phyloP scores from a whole-genome alignment of 2,113 vertebrate species.

The Callocephalon fimbriatum region DNA sequence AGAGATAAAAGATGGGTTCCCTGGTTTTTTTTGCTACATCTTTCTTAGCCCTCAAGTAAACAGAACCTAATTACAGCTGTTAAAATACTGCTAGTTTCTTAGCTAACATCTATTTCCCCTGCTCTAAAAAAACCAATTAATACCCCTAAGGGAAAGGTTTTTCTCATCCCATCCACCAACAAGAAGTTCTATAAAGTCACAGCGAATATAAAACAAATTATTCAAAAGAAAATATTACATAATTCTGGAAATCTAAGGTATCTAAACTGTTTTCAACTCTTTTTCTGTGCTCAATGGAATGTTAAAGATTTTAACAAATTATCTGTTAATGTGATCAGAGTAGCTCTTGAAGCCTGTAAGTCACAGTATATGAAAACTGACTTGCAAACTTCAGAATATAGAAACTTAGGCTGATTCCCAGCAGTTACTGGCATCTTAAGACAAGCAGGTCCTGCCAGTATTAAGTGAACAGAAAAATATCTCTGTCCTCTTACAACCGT shows the following conservation, averaged over 20 bases:
- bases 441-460: not conserved
- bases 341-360: not conserved
- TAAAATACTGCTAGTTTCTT: not conserved
- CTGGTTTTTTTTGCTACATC: not conserved
- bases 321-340: not conserved
- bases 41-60: not conserved
- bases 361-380: not conserved
- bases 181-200: not conserved
- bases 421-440: not conserved
- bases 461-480: not conserved
- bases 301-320: not conserved
- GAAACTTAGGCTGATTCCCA: not conserved
- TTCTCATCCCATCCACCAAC: not conserved
- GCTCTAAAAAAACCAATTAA: not conserved
- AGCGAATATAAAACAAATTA: not conserved
- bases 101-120: not conserved
- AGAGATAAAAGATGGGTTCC: not conserved
- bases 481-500: not conserved
- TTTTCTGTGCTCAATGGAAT: not conserved
- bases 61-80: not conserved
- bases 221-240: not conserved
- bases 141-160: not conserved
- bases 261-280: not conserved
- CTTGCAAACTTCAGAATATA: not conserved
- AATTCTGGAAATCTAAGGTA: not conserved